phyloP scores from a whole-genome alignment of 2,113 vertebrate species.

The Misgurnus anguillicaudatus region DNA sequence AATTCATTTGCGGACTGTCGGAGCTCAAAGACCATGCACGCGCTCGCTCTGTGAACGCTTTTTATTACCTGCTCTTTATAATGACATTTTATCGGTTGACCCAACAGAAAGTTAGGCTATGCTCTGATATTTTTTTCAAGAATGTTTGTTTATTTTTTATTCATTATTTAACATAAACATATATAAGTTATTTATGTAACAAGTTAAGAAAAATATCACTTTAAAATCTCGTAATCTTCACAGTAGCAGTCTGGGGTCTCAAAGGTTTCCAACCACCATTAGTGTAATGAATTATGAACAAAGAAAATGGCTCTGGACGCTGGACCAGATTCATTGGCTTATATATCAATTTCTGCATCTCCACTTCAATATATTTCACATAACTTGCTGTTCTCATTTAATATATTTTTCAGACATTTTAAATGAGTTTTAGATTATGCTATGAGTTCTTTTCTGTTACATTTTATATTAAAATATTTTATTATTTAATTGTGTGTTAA shows the following conservation, averaged over 20 bases:
- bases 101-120: neutral
- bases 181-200: neutral
- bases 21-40: neutral
- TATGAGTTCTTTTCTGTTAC: neutral
- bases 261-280: slow-evolving; percentile 65
- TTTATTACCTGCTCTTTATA: slow-evolving; percentile 4
- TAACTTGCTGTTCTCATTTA: neutral
- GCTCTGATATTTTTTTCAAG: neutral
- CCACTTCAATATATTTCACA: neutral
- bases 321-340: neutral
- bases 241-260: neutral
- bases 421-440: neutral
- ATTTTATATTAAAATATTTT: neutral
- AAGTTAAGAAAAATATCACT: neutral
- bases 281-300: slow-evolving; percentile 77
- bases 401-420: neutral
- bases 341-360: neutral
- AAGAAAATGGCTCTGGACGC: slow-evolving; percentile 57
- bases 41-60: neutral
- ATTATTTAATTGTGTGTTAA: neutral
- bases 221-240: neutral
- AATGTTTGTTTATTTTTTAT: too few relatives aligned
- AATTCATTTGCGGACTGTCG: slow-evolving; percentile 6
- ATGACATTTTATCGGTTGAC: neutral
- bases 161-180: too few relatives aligned